phyloP scores from a whole-genome alignment of 1,140 invertebrate genomes.

The Ridgeia piscesae region DNA sequence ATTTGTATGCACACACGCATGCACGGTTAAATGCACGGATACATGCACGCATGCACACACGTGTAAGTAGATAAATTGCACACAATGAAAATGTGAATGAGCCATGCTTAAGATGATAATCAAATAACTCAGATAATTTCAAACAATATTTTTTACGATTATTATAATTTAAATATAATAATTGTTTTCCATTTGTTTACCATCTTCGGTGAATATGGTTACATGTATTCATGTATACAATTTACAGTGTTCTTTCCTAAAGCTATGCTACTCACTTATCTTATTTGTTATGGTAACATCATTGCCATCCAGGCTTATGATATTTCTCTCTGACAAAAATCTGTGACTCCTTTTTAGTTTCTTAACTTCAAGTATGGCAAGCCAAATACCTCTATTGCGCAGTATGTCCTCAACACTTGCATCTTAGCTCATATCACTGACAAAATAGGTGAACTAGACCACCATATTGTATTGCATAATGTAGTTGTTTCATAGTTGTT shows the following conservation, averaged over 20 bases:
- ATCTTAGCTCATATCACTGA: not conserved
- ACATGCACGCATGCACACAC: slow-evolving; percentile 11
- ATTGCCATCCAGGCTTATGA: too few relatives aligned
- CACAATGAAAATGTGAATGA: not conserved
- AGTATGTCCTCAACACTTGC: not conserved
- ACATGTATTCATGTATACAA: too few relatives aligned
- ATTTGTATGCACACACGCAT: not conserved
- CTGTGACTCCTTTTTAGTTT: not conserved
- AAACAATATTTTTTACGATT: too few relatives aligned
- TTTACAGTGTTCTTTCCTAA: too few relatives aligned
- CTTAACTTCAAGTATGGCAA: not conserved
- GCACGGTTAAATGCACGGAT: not conserved
- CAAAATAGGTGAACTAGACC: not conserved
- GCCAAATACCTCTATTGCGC: not conserved
- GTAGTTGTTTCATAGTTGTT: not conserved
- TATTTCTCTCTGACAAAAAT: too few relatives aligned
- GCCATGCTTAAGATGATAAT: too few relatives aligned
- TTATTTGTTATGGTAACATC: too few relatives aligned
- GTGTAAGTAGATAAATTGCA: not conserved
- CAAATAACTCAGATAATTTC: too few relatives aligned
- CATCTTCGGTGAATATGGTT: too few relatives aligned
- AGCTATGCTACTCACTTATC: too few relatives aligned
- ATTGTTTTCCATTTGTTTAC: too few relatives aligned
- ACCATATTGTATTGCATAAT: not conserved
- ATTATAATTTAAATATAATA: too few relatives aligned